phyloP scores from a whole-genome alignment of 2,888 invertebrate genomes.

The Drosophila emarginata region DNA sequence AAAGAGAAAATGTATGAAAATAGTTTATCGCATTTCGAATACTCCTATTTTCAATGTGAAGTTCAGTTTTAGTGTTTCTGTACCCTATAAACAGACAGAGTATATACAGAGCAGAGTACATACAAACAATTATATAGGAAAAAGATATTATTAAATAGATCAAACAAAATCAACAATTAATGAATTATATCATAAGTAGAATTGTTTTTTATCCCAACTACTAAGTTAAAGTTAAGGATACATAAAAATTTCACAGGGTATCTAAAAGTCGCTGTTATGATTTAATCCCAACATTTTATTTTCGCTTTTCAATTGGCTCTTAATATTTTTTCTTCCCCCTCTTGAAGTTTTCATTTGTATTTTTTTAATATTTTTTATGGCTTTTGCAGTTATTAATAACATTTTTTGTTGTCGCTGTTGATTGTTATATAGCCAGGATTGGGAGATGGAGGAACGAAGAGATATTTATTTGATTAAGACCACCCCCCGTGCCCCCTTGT shows the following conservation, averaged over 20 bases:
- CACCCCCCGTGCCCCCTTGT: background rate
- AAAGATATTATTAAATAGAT: no score
- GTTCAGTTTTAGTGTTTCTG: conserved; percentile 28
- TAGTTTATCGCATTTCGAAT: conserved; percentile 17
- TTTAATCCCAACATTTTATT: conserved; percentile 1
- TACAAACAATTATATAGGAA: no score
- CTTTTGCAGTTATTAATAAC: conserved; percentile 61
- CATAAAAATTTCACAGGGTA: background rate
- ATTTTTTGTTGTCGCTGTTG: conserved; percentile 55
- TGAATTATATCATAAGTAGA: no score
- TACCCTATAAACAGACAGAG: conserved; percentile 13
- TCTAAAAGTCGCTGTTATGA: background rate
- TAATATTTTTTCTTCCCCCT: background rate
- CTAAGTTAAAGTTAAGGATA: no score
- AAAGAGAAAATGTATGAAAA: conserved; percentile 28
- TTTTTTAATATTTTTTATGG: conserved; percentile 50
- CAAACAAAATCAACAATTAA: no score
- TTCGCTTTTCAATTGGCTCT: conserved; percentile 36
- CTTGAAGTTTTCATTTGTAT: conserved; percentile 9
- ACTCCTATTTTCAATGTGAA: conserved; percentile 39
- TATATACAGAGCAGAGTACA: background rate
- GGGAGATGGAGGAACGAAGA: background rate
- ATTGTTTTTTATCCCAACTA: no score
- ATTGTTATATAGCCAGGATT: conserved; percentile 59
- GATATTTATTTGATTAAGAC: conserved; percentile 29